phyloP scores from a whole-genome alignment of 2,888 invertebrate genomes.

The Dromius quadrimaculatus region DNA sequence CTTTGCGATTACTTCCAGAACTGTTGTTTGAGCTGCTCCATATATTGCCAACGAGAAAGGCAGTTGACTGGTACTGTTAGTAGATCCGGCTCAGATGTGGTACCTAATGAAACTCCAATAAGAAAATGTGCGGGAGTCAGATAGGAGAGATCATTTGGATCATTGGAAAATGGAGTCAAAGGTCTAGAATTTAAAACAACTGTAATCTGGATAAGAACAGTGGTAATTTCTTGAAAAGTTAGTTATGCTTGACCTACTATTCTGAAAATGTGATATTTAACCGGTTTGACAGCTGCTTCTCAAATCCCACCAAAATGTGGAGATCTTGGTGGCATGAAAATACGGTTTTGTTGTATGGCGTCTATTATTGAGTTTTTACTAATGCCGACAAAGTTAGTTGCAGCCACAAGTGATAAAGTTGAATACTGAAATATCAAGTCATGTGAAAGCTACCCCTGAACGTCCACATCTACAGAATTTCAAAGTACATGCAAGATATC shows the following conservation, averaged over 20 bases:
- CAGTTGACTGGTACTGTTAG: not conserved
- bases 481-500: too few species aligned
- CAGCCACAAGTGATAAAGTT: too few species aligned
- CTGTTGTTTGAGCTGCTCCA: not conserved
- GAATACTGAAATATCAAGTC: too few species aligned
- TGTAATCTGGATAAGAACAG: not conserved
- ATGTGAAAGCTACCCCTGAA: too few species aligned
- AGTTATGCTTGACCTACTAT: not conserved
- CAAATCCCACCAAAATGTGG: slow-evolving; percentile 2
- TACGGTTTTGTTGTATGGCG: too few species aligned
- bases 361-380: too few species aligned
- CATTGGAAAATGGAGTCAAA: not conserved
- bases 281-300: not conserved
- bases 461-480: too few species aligned
- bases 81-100: not conserved
- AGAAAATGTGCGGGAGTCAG: not conserved
- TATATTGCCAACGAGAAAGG: not conserved
- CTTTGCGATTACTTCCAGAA: too few species aligned
- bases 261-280: not conserved
- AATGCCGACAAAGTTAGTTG: too few species aligned
- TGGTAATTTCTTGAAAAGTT: not conserved
- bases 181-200: not conserved
- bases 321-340: not conserved
- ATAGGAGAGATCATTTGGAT: not conserved
- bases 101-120: not conserved